Conservation (phyloP, 2,888 invertebrate genomes). For the Cremastobaeus sp. region DNA sequence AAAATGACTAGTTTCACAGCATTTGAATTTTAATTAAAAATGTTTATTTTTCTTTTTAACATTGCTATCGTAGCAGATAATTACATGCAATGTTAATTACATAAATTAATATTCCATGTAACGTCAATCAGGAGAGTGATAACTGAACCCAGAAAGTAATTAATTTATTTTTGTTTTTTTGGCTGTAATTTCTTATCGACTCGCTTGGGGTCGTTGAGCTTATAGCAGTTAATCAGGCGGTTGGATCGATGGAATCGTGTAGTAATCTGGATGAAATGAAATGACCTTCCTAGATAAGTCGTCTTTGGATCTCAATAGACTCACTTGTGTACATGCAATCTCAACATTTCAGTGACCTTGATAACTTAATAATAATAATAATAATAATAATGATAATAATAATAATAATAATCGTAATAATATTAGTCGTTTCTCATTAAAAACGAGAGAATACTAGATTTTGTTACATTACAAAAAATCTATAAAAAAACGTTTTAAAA, state of each 20-base stretch:
- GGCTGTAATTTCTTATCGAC: neutral
- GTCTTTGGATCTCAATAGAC: slow-evolving; percentile 15
- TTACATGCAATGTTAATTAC: slow-evolving; percentile 14
- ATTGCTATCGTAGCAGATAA: slow-evolving; percentile 4
- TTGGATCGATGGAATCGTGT: slow-evolving; percentile 26
- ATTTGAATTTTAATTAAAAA: slow-evolving; percentile 50
- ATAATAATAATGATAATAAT: too few species aligned
- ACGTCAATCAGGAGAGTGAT: too few species aligned
- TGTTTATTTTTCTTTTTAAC: neutral
- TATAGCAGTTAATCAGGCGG: slow-evolving; percentile 23
- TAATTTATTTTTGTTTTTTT: too few species aligned
- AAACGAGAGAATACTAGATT: too few species aligned
- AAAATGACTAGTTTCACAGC: neutral
- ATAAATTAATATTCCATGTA: too few species aligned
- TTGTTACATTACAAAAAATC: too few species aligned
- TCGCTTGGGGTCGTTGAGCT: slow-evolving; percentile 18
- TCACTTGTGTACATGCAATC: slow-evolving; percentile 32
- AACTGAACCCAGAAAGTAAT: too few species aligned
- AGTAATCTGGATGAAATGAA: slow-evolving; percentile 38
- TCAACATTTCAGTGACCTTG: slow-evolving; percentile 21
- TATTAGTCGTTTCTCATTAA: too few species aligned
- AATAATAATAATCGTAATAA: too few species aligned
- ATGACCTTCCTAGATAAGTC: slow-evolving; percentile 16
- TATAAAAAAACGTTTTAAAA: too few species aligned
- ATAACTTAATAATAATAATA: too few species aligned